Percentiles rank a stretch among this genome's conserved stretches.
Evolutionary conservation across 2,113 vertebrate species (phyloP).

Genomic region (Dendropsophus ebraccatus): DNA sequence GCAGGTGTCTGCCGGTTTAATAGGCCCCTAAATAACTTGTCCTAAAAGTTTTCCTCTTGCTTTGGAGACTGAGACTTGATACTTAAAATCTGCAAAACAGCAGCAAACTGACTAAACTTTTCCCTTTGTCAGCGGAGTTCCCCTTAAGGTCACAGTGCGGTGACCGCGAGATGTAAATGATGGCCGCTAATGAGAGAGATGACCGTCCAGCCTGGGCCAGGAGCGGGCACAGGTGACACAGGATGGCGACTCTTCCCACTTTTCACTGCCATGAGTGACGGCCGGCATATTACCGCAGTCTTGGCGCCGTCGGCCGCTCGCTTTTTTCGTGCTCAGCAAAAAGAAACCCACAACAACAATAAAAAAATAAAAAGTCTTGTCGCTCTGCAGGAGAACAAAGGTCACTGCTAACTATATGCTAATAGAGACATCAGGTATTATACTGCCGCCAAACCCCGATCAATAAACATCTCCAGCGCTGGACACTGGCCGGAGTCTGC

Average conservation of each 20-base stretch:
- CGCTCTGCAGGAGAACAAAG: conserved; percentile 63
- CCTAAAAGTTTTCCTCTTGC: too few relatives aligned
- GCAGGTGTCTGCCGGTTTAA: too few relatives aligned
- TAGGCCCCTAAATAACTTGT: too few relatives aligned
- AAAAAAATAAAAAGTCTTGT: conserved; percentile 63
- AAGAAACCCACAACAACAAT: not conserved
- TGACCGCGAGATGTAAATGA: not conserved
- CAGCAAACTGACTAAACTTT: too few relatives aligned
- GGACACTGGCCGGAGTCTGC: conserved; percentile 60
- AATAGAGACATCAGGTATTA: conserved; percentile 66
- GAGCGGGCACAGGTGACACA: not conserved
- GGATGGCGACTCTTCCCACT: not conserved
- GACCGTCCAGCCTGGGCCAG: not conserved
- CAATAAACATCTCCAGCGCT: conserved; percentile 67
- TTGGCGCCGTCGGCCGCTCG: conserved; percentile 55
- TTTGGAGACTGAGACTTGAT: too few relatives aligned
- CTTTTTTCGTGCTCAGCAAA: conserved; percentile 72
- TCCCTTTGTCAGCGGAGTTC: too few relatives aligned
- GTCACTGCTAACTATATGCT: conserved; percentile 75
- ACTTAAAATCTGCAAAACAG: too few relatives aligned
- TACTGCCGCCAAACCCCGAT: conserved; percentile 65
- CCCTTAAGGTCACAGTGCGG: not conserved
- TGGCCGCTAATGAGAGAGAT: too few relatives aligned
- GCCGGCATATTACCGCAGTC: conserved; percentile 3
- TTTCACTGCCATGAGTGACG: conserved; percentile 7